phyloP scores from a whole-genome alignment of 2,113 vertebrate genomes.

The Caracal caracal region DNA sequence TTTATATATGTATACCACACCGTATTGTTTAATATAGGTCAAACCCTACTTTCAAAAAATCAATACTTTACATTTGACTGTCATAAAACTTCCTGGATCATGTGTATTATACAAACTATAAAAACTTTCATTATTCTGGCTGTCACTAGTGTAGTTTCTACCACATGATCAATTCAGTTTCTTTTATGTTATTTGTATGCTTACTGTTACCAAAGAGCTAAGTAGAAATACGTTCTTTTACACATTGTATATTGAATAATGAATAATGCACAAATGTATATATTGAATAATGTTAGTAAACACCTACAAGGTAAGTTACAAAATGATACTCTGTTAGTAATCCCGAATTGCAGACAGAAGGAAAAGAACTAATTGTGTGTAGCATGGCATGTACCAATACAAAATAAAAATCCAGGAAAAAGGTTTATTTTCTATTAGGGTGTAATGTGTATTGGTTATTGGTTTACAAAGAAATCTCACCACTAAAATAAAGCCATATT shows the following conservation, averaged over 20 bases:
- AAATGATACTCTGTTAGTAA: neutral
- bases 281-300: neutral
- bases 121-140: neutral
- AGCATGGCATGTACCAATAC: neutral
- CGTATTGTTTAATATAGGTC: neutral
- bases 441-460: neutral
- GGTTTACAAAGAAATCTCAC: neutral
- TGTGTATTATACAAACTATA: neutral
- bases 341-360: neutral
- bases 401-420: neutral
- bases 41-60: neutral
- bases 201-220: neutral
- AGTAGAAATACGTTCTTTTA: neutral
- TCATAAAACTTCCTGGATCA: neutral
- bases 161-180: neutral
- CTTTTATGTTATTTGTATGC: neutral
- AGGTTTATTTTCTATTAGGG: neutral
- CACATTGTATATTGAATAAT: neutral
- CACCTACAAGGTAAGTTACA: neutral
- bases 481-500: neutral
- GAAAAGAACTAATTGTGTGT: neutral
- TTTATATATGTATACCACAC: neutral
- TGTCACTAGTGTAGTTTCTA: neutral
- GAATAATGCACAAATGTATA: neutral
- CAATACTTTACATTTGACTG: neutral